Base-by-base conservation (phyloP, 2,888 invertebrate species). In the Callimorpha dominula region DNA sequence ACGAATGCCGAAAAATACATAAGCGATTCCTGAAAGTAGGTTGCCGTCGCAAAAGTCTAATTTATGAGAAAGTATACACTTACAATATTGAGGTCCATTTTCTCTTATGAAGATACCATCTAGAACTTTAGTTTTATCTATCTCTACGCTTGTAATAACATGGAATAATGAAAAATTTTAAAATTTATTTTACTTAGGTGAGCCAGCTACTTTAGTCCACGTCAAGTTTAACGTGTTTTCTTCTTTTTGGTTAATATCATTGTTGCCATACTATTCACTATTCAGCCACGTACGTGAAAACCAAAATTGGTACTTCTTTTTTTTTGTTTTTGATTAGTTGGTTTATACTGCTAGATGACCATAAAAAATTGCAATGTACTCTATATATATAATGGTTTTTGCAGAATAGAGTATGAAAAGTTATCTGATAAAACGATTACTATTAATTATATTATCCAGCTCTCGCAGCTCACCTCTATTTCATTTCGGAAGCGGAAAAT, bases 191-290 rank as follows among this genome's bases (percentile, higher is more conserved):
- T 84, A 80, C 83, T 81, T 83, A 88, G 89, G 86, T 90, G 90
- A 90, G 87, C 95, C 95, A 95, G 91, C 91, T 91, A 94, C 90
- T 93, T 90, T 91, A 90, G 92, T 94, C 95, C 95, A 95, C 95
- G 95, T 95, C 95, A 95, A 95, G 94, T 95, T 92, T 94, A 94
- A 95, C 95, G 95, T 95, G 95, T 95, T 95, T 95, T 92, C 88
- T 95, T 95, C 94, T 94, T 94, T 94, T 92, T 95, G 95, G 95
- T 90, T 89, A 88, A 78, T 86, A 84, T 75, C 76, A 86, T 87
- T 89, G 86, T 93, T 94, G 91, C 92, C 92, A 91, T 82, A 66
- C 64, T 72, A 77, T 73, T 75, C 71, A 78, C 64, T 72, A 77
- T 73, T 75, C 71, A 78, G 81, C 81, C 82, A 82, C 74, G 74